Conservation (phyloP, 2,113 vertebrate genomes). For the Protomyctophum bolini region DNA sequence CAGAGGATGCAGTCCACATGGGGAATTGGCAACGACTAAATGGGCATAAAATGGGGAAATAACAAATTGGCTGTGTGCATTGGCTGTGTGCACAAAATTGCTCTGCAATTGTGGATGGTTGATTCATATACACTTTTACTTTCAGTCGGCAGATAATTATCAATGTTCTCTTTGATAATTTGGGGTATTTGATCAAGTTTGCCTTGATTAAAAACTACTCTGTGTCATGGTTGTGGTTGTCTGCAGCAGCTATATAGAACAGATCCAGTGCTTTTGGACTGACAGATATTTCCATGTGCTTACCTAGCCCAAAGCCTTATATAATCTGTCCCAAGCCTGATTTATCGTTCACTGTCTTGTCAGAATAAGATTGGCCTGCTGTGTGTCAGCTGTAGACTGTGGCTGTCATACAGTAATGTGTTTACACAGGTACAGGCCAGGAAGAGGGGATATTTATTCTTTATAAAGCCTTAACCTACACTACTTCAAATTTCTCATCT, state of each 20-base stretch:
- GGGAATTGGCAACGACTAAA: too few relatives aligned
- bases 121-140: too few relatives aligned
- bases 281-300: slow-evolving; percentile 16
- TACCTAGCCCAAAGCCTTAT: slow-evolving; percentile 8
- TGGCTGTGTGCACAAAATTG: not conserved
- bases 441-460: slow-evolving; percentile 30
- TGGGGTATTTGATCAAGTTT: slow-evolving; percentile 13
- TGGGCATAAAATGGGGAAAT: too few relatives aligned
- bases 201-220: slow-evolving; percentile 28
- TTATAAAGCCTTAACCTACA: slow-evolving; percentile 11
- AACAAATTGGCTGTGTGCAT: not conserved
- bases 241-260: slow-evolving; percentile 42
- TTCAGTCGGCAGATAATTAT: slow-evolving; percentile 32
- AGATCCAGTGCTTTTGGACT: slow-evolving; percentile 23
- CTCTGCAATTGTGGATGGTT: not conserved
- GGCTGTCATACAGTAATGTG: slow-evolving; percentile 34
- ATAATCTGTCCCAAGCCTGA: slow-evolving; percentile 31
- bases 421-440: slow-evolving; percentile 21
- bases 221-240: slow-evolving; percentile 28
- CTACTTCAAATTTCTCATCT: slow-evolving; percentile 5
- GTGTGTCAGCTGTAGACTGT: slow-evolving; percentile 33
- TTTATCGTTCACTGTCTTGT: slow-evolving; percentile 37
- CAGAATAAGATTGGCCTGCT: slow-evolving; percentile 12
- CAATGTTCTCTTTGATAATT: slow-evolving; percentile 38
- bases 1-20: too few relatives aligned